phyloP scores from a whole-genome alignment of 2,888 invertebrate genomes.

The Ectobius pallidus region DNA sequence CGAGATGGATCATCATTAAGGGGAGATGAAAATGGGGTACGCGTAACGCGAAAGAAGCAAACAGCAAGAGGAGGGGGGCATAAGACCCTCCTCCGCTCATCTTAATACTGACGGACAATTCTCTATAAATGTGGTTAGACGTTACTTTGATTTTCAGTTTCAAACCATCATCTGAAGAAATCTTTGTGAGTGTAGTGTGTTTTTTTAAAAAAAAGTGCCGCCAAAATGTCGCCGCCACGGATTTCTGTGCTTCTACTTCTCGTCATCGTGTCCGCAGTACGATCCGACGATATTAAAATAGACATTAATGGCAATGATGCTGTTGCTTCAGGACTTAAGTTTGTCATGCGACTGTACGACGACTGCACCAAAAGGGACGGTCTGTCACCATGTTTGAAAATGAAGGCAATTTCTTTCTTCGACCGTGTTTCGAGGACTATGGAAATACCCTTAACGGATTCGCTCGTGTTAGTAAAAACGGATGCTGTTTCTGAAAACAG shows the following conservation, averaged over 20 bases:
- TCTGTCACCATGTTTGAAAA: constrained; percentile 77
- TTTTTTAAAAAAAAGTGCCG: not conserved
- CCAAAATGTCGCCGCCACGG: not conserved
- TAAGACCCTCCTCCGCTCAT: constrained; percentile 17
- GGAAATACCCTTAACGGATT: constrained; percentile 63
- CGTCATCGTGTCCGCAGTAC: constrained; percentile 50
- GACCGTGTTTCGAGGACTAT: constrained; percentile 69
- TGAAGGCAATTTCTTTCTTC: constrained; percentile 79
- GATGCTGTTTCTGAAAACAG: constrained; percentile 65
- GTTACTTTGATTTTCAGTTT: not conserved
- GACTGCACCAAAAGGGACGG: constrained; percentile 73
- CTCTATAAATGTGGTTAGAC: constrained; percentile 16
- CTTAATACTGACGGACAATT: not conserved
- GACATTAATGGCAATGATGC: constrained; percentile 60
- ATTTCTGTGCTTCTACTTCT: constrained; percentile 48
- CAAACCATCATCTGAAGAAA: not conserved
- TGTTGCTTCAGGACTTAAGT: constrained; percentile 51
- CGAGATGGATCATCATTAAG: not conserved
- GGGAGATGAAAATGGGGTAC: constrained; percentile 9
- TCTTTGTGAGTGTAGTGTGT: not conserved
- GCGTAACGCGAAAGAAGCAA: not conserved
- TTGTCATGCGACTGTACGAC: constrained; percentile 64
- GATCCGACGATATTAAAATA: constrained; percentile 52
- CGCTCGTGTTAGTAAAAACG: constrained; percentile 65
- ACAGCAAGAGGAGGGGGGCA: not conserved